Conservation (phyloP, 2,797 vertebrate species). For the Rhinophrynus dorsalis region DNA sequence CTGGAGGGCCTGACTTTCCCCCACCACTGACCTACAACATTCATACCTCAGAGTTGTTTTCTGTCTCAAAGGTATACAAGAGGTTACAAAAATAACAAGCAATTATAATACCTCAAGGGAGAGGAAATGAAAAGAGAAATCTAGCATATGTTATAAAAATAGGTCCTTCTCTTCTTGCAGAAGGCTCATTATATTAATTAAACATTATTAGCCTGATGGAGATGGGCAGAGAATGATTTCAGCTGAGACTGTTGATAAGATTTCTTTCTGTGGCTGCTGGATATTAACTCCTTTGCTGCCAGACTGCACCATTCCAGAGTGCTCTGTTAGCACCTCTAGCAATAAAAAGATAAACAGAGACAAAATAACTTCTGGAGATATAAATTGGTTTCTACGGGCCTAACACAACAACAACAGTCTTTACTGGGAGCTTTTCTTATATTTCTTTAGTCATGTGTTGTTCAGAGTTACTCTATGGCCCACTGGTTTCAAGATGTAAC, state of each 20-base stretch:
- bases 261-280: constrained; percentile 62
- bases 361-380: constrained; percentile 76
- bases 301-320: neutral
- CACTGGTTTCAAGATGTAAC: no score
- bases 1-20: no score
- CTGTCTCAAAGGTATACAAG: neutral
- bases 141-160: constrained; percentile 75
- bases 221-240: constrained; percentile 66
- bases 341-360: constrained; percentile 43
- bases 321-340: neutral
- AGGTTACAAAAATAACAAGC: constrained; percentile 59
- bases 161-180: constrained; percentile 71
- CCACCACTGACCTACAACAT: no score
- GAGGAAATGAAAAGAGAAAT: constrained; percentile 77
- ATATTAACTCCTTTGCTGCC: constrained; percentile 63
- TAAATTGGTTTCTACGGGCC: constrained; percentile 15
- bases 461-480: neutral
- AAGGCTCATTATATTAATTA: constrained; percentile 82
- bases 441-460: neutral
- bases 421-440: neutral
- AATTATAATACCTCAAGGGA: constrained; percentile 68
- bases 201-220: constrained; percentile 73
- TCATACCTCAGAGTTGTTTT: no score
- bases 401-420: no score
- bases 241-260: constrained; percentile 63